A percentile compares a stretch with the other conserved stretches of the same genome.
Conservation (phyloP, 1,140 invertebrate species). For the Cotesia typhae region DNA sequence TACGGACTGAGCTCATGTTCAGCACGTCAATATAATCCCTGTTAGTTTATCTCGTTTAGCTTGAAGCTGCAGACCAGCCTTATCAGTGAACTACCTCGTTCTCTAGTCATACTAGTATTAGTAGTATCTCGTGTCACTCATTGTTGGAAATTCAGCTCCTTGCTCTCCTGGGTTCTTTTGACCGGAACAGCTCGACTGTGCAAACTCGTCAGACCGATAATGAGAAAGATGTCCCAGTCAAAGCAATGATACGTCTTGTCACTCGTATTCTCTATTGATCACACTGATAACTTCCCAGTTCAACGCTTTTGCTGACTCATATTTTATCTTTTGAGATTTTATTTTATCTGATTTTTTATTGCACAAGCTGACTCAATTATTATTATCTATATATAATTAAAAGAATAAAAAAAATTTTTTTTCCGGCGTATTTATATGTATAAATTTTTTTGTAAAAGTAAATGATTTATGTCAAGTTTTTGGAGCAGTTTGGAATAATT, state of each 20-base stretch:
- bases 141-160: constrained; percentile 3
- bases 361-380: too few relatives aligned
- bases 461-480: too few relatives aligned
- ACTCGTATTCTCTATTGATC: too few relatives aligned
- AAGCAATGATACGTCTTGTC: not conserved
- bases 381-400: too few relatives aligned
- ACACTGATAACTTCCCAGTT: not conserved
- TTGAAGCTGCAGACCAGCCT: not conserved
- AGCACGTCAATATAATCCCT: too few relatives aligned
- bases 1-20: too few relatives aligned
- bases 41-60: too few relatives aligned
- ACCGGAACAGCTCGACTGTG: not conserved
- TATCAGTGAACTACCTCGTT: not conserved
- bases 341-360: not conserved
- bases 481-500: too few relatives aligned
- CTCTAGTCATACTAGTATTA: too few relatives aligned
- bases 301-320: not conserved
- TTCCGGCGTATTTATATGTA: too few relatives aligned
- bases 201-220: constrained; percentile 25
- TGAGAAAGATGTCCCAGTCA: constrained; percentile 15
- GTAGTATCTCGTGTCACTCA: constrained; percentile 16
- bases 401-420: too few relatives aligned
- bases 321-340: not conserved
- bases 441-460: too few relatives aligned
- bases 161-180: not conserved